Conservation (phyloP, 2,888 invertebrate genomes). For the Metellina segmentata region DNA sequence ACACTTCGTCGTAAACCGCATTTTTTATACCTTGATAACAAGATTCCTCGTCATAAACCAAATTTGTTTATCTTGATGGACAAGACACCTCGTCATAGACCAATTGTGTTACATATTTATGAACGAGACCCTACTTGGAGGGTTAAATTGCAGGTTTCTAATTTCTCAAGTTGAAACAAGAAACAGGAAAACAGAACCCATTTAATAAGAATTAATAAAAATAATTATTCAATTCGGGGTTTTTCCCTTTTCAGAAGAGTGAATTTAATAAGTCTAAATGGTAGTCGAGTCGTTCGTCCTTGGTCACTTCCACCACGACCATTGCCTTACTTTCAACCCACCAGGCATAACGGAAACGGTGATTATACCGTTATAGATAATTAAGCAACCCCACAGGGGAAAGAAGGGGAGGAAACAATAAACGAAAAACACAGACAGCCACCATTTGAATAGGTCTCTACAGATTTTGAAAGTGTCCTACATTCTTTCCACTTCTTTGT, state of each 20-base stretch:
- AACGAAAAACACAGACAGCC: conserved; percentile 33
- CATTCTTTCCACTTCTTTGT: conserved; percentile 34
- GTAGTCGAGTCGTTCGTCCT: conserved; percentile 45
- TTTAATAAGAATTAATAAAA: neutral
- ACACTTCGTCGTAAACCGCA: too few relatives aligned
- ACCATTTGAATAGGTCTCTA: conserved; percentile 52
- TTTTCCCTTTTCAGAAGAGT: conserved; percentile 24
- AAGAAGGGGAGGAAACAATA: conserved; percentile 39
- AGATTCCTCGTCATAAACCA: too few relatives aligned
- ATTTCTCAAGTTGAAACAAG: too few relatives aligned
- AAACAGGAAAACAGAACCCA: too few relatives aligned
- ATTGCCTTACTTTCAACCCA: conserved; percentile 57
- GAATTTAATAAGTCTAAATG: conserved; percentile 26
- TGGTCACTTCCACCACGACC: conserved; percentile 68
- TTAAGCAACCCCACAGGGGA: conserved; percentile 62
- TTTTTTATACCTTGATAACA: too few relatives aligned
- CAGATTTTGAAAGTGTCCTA: conserved; percentile 66
- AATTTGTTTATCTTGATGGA: too few relatives aligned
- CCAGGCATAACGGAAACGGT: conserved; percentile 71
- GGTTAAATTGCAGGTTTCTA: too few relatives aligned
- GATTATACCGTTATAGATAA: conserved; percentile 71
- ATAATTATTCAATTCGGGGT: neutral
- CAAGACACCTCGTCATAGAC: too few relatives aligned
- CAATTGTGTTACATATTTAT: too few relatives aligned
- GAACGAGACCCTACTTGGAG: too few relatives aligned